Evolutionary conservation across 2,888 invertebrate species (phyloP), one percentile per base, ranked within the genome.

Genomic region (Drosophila monieri): DNA sequence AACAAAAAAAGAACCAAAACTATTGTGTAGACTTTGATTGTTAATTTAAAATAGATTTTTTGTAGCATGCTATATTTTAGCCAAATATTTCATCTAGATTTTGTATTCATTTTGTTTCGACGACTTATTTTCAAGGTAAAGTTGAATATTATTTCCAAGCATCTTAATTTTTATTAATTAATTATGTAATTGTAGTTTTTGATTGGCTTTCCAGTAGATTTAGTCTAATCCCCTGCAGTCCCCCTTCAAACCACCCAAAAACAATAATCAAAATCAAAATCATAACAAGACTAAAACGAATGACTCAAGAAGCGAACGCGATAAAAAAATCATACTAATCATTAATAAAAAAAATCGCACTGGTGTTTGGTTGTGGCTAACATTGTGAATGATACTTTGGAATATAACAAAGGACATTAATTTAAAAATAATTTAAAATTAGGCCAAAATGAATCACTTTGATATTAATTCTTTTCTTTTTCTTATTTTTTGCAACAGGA

Each of bases 401-500:
- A n/a, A n/a, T n/a, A n/a, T n/a, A n/a, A 2, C 14, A 37, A 37
- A 37, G 12, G 32, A 12, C 32, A 32, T 32, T 32, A n/a, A n/a
- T n/a, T 32, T 12, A 32, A n/a, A 32, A 12, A n/a, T 32, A 32
- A 4, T 32, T 5, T 1, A 3, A 5, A 14, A 15, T 23, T 23
- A 14, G 18, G n/a, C 0, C 1, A 6, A n/a, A 3, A n/a, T 4
- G 0, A 12, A 25, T 8, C 6, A 25, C 32, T 12, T 32, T 12
- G 14, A 6, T 1, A 43, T 18, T 43, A 43, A 43, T 21, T 12
- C 9, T 10, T 41, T 9, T 3, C 4, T 4, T 23, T 47, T 12
- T n/a, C 1, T 9, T 43, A 1, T 9, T 27, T 12, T n/a, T 25
- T 41, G n/a, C 10, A 48, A 49, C 72, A 91, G 92, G 91, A 91